Evolutionary conservation across 1,140 invertebrate genomes (phyloP), one percentile per base, ranked within the genome.

Genomic region (Lepidurus couesii): DNA sequence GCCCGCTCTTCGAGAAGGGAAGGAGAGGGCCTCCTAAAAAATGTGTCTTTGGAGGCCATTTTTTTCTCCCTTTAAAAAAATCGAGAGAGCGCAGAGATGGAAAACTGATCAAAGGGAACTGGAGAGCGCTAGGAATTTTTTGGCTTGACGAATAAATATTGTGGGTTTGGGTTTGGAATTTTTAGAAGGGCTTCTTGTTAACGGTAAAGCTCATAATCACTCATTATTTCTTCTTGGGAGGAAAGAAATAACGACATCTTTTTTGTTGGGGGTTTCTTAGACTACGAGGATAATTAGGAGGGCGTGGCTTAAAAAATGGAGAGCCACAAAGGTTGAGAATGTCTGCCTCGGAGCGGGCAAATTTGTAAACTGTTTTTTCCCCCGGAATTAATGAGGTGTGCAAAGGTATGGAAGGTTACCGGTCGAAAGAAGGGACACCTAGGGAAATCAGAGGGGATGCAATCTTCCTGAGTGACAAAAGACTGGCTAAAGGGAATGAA

Each of bases 381-480:
- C 1, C 2, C 6, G 53, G 53, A 65, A 65, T 65, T 65, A 65
- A 65, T 65, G 53, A 65, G 53, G 53, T 65, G 53, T 65, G 53
- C 53, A 65, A 65, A 65, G 53, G 53, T 65, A 65, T 65, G n/a
- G 34, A 34, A 34, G 34, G 8, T 65, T 65, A 21, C 53, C 53
- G 53, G 53, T 65, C n/a, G 53, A 21, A 21, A 65, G 53, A 65
- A 65, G 53, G 5, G 53, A 65, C 53, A 65, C 53, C 53, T 65
- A 65, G 53, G 53, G 53, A 65, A 65, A 65, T 65, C 53, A 65
- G n/a, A 65, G 53, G 53, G 53, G n/a, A 65, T 65, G 53, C 53
- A 65, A 65, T 65, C 53, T 65, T 65, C 53, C 53, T 65, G 53
- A 65, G 53, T 16, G 53, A 65, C 53, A 65, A 65, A 65, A 34